Evolutionary conservation across 2,797 vertebrate genomes (phyloP), one percentile per base, ranked within the genome.

Genomic region (Neosilurus hyrtlii): DNA sequence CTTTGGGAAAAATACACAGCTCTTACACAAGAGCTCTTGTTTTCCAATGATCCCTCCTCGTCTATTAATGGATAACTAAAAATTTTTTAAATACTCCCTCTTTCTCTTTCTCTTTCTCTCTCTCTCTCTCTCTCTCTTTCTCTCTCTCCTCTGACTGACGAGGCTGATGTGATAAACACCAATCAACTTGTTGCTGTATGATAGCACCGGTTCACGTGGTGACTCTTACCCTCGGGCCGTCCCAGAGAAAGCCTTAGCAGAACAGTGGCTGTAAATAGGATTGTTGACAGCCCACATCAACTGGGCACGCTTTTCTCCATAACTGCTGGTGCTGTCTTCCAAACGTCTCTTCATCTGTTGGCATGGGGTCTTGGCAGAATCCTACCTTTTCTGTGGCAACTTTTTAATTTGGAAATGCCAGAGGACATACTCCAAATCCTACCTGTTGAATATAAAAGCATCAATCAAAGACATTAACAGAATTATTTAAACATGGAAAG

Each of bases 141-240:
- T 71, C 9, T 80, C 22, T 75, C 16, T 30, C 30, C 37, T 14
- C 22, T 70, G 54, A 68, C 22, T 61, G 83, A 75, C 2, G 71
- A 62, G 70, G 74, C 18, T 81, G 79, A 81, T 84, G 59, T 81
- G 56, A 81, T 76, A 70, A 84, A 84, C 72, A 84, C 24, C 72
- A 22, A 30, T 66, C 16, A 15, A 79, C 56, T 76, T 20, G 43
- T 79, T 56, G 70, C 76, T 84, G 72, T 70, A 70, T 68, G 67
- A 63, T 57, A 63, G 54, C 83, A 68, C 24, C 4, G 26, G 56
- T 84, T 75, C 43, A 59, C n/a, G 56, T 49, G 7, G 18, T 76
- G 79, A 59, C 49, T 84, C 54, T 67, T 30, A 10, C 61, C 35
- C 62, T n/a, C 1, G 16, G 62, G 20, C 4, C 22, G 4, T 71